Evolutionary conservation across 2,888 invertebrate species (phyloP), one percentile per base, ranked within the genome.

Genomic region (Orthosia gothica): DNA sequence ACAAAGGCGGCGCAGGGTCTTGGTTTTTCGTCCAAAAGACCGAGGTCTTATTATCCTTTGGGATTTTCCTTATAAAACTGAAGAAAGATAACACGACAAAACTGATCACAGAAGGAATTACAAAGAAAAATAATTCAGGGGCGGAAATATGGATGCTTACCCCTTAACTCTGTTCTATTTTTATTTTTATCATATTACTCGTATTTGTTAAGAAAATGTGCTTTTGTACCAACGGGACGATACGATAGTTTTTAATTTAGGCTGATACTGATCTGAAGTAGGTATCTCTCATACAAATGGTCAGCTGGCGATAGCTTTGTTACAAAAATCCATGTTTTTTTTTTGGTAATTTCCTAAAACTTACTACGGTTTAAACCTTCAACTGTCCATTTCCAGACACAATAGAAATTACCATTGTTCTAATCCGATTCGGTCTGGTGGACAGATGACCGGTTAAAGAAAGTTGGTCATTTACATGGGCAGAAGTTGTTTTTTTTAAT

Each of bases 41-140:
- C 49, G 20, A 32, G 12, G 32, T 52, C 18, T 55, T 16, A 50
- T 66, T 63, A 74, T 76, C 77, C 70, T 68, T n/a, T 12, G 67
- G 71, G 74, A 86, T 81, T 78, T 82, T 85, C 54, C 70, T 74
- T 64, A 70, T 26, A 83, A 77, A 83, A 78, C 57, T 65, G 20
- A 77, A 74, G 58, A 67, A 70, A 80, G 70, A 82, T 73, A 83
- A 66, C 52, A 75, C 40, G 80, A 82, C 68, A 78, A 76, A 81
- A 82, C 81, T 88, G 84, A 85, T 85, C 76, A 75, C 70, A 70
- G n/a, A 76, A 86, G 61, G 77, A 86, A 87, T 88, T 80, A 84
- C 78, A 47, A 61, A 75, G 75, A 87, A 85, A 88, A 84, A 88
- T 87, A 83, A 83, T 84, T 85, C 82, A 83, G 71, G 45, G 59